Evolutionary conservation across 1,140 invertebrate genomes (phyloP).

Genomic region (Spodoptera frugiperda): DNA sequence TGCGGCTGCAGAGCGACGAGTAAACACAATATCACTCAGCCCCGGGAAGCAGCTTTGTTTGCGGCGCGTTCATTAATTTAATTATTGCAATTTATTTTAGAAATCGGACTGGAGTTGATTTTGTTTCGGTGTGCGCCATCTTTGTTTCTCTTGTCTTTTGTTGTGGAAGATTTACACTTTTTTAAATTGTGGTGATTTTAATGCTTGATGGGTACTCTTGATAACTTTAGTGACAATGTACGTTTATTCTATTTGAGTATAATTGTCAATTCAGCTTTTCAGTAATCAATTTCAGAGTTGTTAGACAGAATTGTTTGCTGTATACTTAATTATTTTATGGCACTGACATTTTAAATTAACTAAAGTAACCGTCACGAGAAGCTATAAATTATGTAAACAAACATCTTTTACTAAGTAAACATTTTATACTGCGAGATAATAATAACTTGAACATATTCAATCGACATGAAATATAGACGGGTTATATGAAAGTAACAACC

Average conservation of each 20-base stretch:
- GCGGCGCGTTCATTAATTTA: constrained; percentile 42
- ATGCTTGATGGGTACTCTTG: not conserved
- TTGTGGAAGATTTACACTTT: not conserved
- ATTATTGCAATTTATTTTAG: constrained; percentile 34
- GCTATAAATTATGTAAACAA: too few relatives aligned
- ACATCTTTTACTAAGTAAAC: too few relatives aligned
- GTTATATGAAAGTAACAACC: too few relatives aligned
- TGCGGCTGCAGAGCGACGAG: constrained; percentile 13
- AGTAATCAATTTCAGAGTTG: not conserved
- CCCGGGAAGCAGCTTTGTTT: constrained; percentile 26
- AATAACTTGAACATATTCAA: too few relatives aligned
- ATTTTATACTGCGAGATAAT: too few relatives aligned
- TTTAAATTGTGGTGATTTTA: not conserved
- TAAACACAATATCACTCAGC: constrained; percentile 40
- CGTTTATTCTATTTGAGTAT: too few relatives aligned
- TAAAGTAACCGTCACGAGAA: too few relatives aligned
- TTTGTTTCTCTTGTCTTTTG: constrained; percentile 6
- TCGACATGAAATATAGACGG: too few relatives aligned
- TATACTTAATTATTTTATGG: too few relatives aligned
- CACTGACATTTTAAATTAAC: too few relatives aligned
- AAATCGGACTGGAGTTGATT: constrained; percentile 9
- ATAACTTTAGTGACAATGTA: not conserved
- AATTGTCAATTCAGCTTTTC: too few relatives aligned
- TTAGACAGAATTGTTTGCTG: not conserved
- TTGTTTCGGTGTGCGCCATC: constrained; percentile 13